phyloP scores from a whole-genome alignment of 2,888 invertebrate species.

The Morinoia aosen region DNA sequence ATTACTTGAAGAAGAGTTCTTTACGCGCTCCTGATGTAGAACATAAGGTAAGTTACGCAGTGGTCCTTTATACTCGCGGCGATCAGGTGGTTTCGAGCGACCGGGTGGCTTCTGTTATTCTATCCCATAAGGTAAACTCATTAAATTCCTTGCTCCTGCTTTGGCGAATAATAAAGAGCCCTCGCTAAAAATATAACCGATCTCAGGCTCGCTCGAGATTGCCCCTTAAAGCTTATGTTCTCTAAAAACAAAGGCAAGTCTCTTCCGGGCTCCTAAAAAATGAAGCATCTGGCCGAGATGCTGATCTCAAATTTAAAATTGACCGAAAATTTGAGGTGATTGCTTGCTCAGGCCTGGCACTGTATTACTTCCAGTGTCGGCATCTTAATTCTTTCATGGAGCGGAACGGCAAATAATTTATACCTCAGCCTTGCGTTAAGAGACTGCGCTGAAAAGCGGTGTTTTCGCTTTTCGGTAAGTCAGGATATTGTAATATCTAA shows the following conservation, averaged over 20 bases:
- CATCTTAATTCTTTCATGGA: background rate
- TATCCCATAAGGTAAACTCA: conserved; percentile 51
- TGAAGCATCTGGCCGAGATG: background rate
- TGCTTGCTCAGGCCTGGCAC: background rate
- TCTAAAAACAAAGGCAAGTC: conserved; percentile 27
- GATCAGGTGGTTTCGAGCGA: conserved; percentile 1
- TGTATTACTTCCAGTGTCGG: conserved; percentile 3
- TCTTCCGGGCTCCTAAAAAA: conserved; percentile 20
- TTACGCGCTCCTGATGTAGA: background rate
- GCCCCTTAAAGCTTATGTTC: conserved; percentile 50
- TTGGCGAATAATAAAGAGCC: conserved; percentile 46
- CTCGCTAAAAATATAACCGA: conserved; percentile 50
- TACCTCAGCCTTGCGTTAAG: background rate
- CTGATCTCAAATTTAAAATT: background rate
- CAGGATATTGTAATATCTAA: background rate
- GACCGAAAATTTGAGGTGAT: background rate
- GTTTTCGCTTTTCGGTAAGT: background rate
- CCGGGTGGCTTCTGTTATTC: conserved; percentile 46
- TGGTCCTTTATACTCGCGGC: background rate
- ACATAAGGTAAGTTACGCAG: background rate
- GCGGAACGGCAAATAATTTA: background rate
- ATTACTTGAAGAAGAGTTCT: background rate
- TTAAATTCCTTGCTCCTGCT: conserved; percentile 45
- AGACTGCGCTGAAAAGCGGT: background rate
- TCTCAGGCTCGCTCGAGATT: conserved; percentile 34